phyloP scores from a whole-genome alignment of 2,888 invertebrate genomes.

The Sericinus montela region DNA sequence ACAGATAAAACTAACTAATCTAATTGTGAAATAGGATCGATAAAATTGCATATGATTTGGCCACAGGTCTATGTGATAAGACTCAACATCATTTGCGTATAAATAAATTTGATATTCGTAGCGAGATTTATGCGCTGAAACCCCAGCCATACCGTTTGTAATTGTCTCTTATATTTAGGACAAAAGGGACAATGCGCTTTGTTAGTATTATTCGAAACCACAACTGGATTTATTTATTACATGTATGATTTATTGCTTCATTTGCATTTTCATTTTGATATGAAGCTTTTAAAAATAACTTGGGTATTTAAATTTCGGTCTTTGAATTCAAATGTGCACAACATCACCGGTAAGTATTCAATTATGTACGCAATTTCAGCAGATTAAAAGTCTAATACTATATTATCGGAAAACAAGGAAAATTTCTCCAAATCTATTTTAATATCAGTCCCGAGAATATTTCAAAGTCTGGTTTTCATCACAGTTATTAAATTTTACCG shows the following conservation, averaged over 20 bases:
- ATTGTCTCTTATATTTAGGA: constrained; percentile 58
- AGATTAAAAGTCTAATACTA: too few species aligned
- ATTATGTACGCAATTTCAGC: too few species aligned
- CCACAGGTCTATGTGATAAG: constrained; percentile 52
- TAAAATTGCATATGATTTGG: constrained; percentile 26
- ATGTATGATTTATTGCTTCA: constrained; percentile 27
- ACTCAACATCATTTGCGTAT: constrained; percentile 49
- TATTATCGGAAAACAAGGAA: too few species aligned
- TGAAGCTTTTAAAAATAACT: too few species aligned
- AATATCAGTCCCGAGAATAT: too few species aligned
- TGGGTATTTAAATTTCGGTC: too few species aligned
- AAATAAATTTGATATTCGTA: constrained; percentile 65
- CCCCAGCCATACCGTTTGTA: constrained; percentile 43
- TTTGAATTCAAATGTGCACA: too few species aligned
- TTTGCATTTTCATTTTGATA: constrained; percentile 35
- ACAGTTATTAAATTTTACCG: constrained; percentile 3
- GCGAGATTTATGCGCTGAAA: constrained; percentile 53
- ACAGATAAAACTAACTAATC: too few species aligned
- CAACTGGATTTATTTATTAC: constrained; percentile 29
- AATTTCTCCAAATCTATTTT: too few species aligned
- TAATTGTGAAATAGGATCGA: too few species aligned
- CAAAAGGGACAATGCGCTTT: constrained; percentile 48
- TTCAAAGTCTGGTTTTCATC: constrained; percentile 16
- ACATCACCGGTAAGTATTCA: not conserved
- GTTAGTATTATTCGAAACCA: constrained; percentile 29